Conservation (phyloP, 2,797 vertebrate species). For the Anableps anableps region DNA sequence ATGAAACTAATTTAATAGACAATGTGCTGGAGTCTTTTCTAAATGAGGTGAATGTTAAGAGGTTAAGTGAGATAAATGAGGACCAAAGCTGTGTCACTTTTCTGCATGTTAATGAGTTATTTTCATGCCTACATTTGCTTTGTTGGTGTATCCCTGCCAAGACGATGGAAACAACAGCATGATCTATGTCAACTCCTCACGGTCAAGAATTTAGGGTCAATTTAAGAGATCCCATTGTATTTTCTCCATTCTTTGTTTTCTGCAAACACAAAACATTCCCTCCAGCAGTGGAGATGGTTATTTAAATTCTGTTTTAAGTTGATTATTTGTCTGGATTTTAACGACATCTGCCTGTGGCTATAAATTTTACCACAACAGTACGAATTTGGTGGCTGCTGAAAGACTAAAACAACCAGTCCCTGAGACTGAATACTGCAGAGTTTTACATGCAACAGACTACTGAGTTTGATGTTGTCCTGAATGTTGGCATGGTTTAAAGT, state of each 20-base stretch:
- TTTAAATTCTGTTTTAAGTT: not conserved
- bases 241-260: not conserved
- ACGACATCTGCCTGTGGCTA: not conserved
- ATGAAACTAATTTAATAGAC: not conserved
- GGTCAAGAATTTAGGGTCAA: not conserved
- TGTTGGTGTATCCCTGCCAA: not conserved
- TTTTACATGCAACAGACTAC: not conserved
- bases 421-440: not conserved
- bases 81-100: slow-evolving; percentile 4
- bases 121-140: not conserved
- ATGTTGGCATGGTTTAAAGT: not conserved
- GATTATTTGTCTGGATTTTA: slow-evolving; percentile 1
- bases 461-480: not conserved
- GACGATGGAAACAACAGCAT: not conserved
- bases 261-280: not conserved
- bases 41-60: not conserved
- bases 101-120: slow-evolving; percentile 1
- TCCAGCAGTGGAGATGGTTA: not conserved
- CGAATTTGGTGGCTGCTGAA: not conserved
- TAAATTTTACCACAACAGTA: not conserved
- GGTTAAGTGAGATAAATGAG: slow-evolving; percentile 10
- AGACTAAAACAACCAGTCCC: not conserved
- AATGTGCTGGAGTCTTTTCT: not conserved
- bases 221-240: not conserved
- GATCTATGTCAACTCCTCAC: not conserved